Evolutionary conservation across 2,888 invertebrate genomes (phyloP).

Genomic region (Dilophus febrilis): DNA sequence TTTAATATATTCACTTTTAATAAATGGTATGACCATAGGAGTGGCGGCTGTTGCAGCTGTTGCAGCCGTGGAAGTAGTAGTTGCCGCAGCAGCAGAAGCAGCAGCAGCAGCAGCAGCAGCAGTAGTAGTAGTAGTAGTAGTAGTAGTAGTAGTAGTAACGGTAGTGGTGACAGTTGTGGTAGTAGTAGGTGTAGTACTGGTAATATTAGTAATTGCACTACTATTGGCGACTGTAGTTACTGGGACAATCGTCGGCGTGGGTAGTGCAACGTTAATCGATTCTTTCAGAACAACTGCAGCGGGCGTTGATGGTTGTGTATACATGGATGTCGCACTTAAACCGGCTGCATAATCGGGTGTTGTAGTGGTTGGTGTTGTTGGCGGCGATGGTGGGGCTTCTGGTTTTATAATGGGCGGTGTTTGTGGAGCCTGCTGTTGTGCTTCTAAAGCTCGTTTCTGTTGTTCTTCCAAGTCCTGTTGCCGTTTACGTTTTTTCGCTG

Average conservation of each 20-base stretch:
- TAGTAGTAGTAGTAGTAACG: too few species aligned
- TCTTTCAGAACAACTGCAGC: constrained; percentile 11
- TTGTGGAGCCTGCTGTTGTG: too few species aligned
- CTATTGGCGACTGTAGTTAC: too few species aligned
- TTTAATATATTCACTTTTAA: too few species aligned
- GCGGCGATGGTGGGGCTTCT: constrained; percentile 20
- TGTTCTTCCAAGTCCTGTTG: constrained; percentile 56
- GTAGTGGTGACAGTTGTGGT: too few species aligned
- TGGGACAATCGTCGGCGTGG: not conserved
- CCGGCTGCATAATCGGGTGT: constrained; percentile 78
- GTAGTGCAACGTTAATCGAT: not conserved
- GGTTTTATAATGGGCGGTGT: constrained; percentile 19
- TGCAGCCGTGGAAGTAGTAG: not conserved
- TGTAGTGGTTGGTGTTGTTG: constrained; percentile 24
- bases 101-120: too few species aligned
- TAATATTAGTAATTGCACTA: too few species aligned
- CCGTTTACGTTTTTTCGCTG: constrained; percentile 74
- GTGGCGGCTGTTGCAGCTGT: not conserved
- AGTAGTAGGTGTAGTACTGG: too few species aligned
- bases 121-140: too few species aligned
- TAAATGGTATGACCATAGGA: too few species aligned
- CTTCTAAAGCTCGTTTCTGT: constrained; percentile 40
- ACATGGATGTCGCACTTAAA: constrained; percentile 39
- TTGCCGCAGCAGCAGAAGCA: too few species aligned
- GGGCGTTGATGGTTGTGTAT: constrained; percentile 32